A percentile compares a stretch with the other conserved stretches of the same genome.
Evolutionary conservation across 2,113 vertebrate genomes (phyloP).

Genomic region (Nibea coibor): DNA sequence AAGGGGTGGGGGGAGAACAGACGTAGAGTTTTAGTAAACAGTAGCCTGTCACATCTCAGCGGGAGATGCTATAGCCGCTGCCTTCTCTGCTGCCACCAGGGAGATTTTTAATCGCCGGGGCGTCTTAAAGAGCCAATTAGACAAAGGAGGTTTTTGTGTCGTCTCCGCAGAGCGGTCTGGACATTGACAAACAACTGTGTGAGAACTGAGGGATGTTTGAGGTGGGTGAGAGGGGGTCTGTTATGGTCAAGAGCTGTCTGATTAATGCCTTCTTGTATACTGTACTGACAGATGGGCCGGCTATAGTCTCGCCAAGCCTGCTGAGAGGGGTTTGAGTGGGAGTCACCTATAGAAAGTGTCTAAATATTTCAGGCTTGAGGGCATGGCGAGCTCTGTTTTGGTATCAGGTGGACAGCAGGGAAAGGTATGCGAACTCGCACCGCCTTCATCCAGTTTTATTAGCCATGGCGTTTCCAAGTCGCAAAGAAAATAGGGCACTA

Average conservation of each 20-base stretch:
- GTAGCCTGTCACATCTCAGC: conserved; percentile 74
- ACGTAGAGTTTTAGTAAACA: conserved; percentile 75
- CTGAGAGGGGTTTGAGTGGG: conserved; percentile 25
- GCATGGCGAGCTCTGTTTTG: background rate
- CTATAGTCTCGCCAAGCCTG: conserved; percentile 5
- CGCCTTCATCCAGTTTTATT: background rate
- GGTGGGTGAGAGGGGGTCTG: conserved; percentile 36
- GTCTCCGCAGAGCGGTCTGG: conserved; percentile 41
- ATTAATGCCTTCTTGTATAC: conserved; percentile 60
- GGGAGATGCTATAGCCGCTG: conserved; percentile 55
- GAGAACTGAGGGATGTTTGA: conserved; percentile 66
- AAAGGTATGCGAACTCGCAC: conserved; percentile 14
- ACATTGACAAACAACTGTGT: conserved; percentile 70
- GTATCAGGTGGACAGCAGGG: conserved; percentile 19
- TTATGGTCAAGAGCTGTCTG: conserved; percentile 63
- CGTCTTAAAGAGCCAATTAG: conserved; percentile 67
- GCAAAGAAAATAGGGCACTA: conserved; percentile 32
- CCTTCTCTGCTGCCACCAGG: conserved; percentile 32
- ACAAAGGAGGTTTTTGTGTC: conserved; percentile 74
- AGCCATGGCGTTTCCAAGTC: background rate
- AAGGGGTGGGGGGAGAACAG: conserved; percentile 26
- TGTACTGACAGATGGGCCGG: conserved; percentile 59
- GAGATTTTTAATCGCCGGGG: conserved; percentile 64
- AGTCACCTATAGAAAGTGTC: conserved; percentile 46
- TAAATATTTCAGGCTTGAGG: conserved; percentile 33